These are phyloP conservation scores for Prunella himalayana DNA, from an alignment of 2,113 vertebrate species.

Conservation along the genomic window DNA sequence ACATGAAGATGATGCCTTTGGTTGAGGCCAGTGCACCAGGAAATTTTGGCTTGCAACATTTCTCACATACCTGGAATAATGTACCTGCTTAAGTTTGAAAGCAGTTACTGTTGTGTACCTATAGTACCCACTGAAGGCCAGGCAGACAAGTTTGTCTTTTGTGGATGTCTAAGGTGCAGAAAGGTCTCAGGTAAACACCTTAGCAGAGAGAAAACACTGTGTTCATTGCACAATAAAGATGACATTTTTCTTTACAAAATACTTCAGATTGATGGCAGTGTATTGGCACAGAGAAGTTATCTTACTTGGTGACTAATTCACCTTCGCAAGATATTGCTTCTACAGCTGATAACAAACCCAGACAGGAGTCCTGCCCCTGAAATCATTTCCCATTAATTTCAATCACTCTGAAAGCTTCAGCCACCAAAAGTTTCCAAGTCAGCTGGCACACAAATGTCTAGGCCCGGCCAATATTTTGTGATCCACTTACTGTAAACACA, in stretches of 20 bases:
- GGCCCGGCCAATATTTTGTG: constrained; percentile 33
- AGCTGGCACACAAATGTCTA: constrained; percentile 5
- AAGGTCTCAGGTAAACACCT: background rate
- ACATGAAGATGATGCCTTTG: background rate
- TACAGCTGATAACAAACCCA: background rate
- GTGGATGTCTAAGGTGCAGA: background rate
- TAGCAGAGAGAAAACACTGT: background rate
- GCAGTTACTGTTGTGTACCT: background rate
- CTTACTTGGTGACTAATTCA: constrained; percentile 7
- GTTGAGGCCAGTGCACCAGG: background rate
- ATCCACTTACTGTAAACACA: constrained; percentile 53
- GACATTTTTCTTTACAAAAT: background rate
- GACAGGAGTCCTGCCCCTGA: background rate
- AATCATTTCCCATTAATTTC: constrained; percentile 39
- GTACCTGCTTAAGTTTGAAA: background rate
- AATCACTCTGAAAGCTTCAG: constrained; percentile 30
- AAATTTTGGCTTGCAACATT: background rate
- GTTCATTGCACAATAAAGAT: background rate
- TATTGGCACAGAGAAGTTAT: background rate
- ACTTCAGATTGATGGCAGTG: background rate
- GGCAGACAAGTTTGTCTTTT: background rate
- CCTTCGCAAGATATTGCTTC: background rate
- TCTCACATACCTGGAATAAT: background rate
- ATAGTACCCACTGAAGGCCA: background rate
- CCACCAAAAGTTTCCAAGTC: constrained; percentile 34